A percentile compares a stretch with the other conserved stretches of the same genome.
phyloP scores from a whole-genome alignment of 2,113 vertebrate species.

The Baryphthengus martii region DNA sequence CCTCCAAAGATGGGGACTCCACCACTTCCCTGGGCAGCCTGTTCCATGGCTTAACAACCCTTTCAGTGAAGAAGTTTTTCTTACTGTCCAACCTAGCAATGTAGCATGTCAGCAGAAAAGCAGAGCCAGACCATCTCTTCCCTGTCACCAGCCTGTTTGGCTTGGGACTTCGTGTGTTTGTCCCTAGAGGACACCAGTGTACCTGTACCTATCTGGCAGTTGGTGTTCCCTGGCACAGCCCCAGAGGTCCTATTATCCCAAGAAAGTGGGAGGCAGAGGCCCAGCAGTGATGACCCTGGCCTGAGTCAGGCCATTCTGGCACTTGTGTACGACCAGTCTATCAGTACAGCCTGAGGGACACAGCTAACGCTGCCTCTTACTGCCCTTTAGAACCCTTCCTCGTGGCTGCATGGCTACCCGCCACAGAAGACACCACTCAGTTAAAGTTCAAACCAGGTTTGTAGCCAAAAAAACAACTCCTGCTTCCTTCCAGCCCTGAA shows the following conservation, averaged over 20 bases:
- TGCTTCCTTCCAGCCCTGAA: background rate
- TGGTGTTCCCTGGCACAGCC: background rate
- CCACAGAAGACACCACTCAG: background rate
- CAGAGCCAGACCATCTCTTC: background rate
- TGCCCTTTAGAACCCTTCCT: background rate
- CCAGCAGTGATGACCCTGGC: background rate
- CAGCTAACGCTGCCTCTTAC: background rate
- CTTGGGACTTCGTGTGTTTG: background rate
- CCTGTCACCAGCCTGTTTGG: background rate
- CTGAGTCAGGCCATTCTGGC: background rate
- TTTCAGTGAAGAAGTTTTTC: too few relatives aligned
- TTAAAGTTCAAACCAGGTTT: slow-evolving; percentile 35
- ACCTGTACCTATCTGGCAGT: background rate
- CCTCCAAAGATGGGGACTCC: too few relatives aligned
- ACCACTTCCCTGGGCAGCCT: too few relatives aligned
- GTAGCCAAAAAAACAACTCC: background rate
- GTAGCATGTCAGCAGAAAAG: background rate
- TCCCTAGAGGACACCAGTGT: background rate
- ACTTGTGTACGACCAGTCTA: background rate
- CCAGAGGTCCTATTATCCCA: background rate
- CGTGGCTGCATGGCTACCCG: background rate
- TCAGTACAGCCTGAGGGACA: background rate
- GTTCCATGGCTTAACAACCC: too few relatives aligned
- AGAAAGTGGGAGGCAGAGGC: background rate
- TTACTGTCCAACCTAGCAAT: too few relatives aligned